phyloP scores from a whole-genome alignment of 2,113 vertebrate species.

The Saguinus midas region DNA sequence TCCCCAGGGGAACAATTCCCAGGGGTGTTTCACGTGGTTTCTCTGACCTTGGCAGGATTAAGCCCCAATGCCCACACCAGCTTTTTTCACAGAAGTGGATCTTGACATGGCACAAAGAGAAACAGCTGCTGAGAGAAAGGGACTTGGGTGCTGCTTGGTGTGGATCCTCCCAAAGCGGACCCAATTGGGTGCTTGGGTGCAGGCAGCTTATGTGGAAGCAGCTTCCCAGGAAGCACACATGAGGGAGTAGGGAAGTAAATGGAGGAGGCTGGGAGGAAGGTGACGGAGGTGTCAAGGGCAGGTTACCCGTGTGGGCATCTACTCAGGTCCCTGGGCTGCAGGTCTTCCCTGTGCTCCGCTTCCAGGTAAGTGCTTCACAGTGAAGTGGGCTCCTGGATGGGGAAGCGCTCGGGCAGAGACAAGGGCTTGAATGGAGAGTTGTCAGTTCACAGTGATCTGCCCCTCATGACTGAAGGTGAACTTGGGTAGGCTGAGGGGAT shows the following conservation, averaged over 20 bases:
- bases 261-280: too few species aligned
- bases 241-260: background rate
- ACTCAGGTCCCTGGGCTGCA: background rate
- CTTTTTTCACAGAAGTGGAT: background rate
- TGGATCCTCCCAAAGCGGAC: background rate
- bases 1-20: background rate
- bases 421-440: background rate
- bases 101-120: background rate
- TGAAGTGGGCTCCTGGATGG: background rate
- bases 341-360: background rate
- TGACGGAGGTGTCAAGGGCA: too few species aligned
- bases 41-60: background rate
- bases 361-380: background rate
- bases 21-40: background rate
- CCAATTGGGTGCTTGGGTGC: background rate
- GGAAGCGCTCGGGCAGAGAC: background rate
- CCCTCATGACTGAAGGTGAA: background rate
- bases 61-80: background rate
- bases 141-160: background rate
- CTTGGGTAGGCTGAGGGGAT: background rate
- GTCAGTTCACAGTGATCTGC: background rate
- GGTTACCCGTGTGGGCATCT: background rate
- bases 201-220: background rate
- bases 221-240: background rate
- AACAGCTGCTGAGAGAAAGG: background rate